Percentiles rank a stretch among this genome's conserved stretches.
phyloP scores from a whole-genome alignment of 2,797 vertebrate genomes.

The Odontamblyopus lacepedii region DNA sequence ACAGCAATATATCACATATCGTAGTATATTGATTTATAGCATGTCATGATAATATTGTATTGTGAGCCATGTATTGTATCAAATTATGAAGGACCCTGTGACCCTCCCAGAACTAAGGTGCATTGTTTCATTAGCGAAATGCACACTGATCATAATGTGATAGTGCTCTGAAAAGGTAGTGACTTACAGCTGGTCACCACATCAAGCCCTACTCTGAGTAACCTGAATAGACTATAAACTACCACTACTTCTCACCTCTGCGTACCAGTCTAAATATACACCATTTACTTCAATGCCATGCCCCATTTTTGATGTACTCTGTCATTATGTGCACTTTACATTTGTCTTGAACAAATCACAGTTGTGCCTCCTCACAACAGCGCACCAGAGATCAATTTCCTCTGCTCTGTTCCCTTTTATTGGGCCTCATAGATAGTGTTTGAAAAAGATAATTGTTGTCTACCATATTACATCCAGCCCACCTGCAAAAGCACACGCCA shows the following conservation, averaged over 20 bases:
- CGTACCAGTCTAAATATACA: not conserved
- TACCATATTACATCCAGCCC: constrained; percentile 51
- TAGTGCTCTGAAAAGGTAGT: too few species aligned
- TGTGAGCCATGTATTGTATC: too few species aligned
- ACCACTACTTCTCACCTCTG: not conserved
- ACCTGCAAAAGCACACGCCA: constrained; percentile 59
- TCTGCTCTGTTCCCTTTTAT: constrained; percentile 69
- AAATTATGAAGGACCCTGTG: too few species aligned
- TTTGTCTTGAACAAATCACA: constrained; percentile 6
- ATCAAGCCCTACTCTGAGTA: too few species aligned
- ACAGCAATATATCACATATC: too few species aligned
- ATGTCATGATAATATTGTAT: too few species aligned
- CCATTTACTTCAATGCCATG: not conserved
- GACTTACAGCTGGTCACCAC: too few species aligned
- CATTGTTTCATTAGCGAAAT: too few species aligned
- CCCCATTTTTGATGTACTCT: not conserved
- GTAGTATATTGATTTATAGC: too few species aligned
- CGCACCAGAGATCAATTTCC: constrained; percentile 71
- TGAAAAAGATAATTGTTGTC: constrained; percentile 73
- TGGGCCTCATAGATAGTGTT: constrained; percentile 63
- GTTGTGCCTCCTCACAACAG: constrained; percentile 59
- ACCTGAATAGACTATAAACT: too few species aligned
- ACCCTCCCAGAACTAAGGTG: too few species aligned
- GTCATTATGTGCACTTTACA: constrained; percentile 15
- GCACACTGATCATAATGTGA: too few species aligned